Evolutionary conservation across 2,888 invertebrate species (phyloP).

Genomic region (Cheilosia vernalis): DNA sequence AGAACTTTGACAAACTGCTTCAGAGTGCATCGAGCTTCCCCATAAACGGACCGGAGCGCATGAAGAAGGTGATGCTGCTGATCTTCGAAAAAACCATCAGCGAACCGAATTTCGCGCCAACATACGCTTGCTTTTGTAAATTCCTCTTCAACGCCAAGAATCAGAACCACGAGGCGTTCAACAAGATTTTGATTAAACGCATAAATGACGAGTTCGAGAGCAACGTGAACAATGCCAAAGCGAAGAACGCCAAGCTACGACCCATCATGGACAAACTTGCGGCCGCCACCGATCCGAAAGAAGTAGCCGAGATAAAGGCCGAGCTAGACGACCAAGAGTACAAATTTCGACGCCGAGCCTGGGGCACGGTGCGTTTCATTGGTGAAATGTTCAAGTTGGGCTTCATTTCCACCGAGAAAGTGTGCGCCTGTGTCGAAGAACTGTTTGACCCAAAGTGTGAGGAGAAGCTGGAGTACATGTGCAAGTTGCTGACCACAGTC

Average conservation of each 20-base stretch:
- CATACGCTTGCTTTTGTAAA: slow-evolving; percentile 82
- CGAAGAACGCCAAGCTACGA: slow-evolving; percentile 80
- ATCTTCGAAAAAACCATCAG: slow-evolving; percentile 82
- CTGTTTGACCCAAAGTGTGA: slow-evolving; percentile 80
- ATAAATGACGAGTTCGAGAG: slow-evolving; percentile 81
- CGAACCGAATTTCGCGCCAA: slow-evolving; percentile 82
- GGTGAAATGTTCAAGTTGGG: slow-evolving; percentile 81
- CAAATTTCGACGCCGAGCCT: slow-evolving; percentile 81
- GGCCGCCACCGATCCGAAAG: slow-evolving; percentile 77
- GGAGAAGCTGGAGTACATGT: slow-evolving; percentile 82
- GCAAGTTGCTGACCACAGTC: slow-evolving; percentile 81
- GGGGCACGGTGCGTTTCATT: slow-evolving; percentile 82
- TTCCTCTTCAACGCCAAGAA: slow-evolving; percentile 81
- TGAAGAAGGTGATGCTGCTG: slow-evolving; percentile 81
- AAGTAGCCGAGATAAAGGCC: slow-evolving; percentile 79
- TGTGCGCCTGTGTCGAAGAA: slow-evolving; percentile 79
- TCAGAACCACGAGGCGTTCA: slow-evolving; percentile 79
- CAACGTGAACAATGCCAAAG: slow-evolving; percentile 82
- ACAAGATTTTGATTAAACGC: slow-evolving; percentile 78
- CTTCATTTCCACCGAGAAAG: slow-evolving; percentile 79
- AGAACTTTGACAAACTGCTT: slow-evolving; percentile 81
- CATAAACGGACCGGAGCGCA: slow-evolving; percentile 79
- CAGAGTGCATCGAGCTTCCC: slow-evolving; percentile 80
- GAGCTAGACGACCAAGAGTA: slow-evolving; percentile 81
- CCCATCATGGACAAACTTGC: slow-evolving; percentile 79